Evolutionary conservation across 2,888 invertebrate genomes (phyloP).

Genomic region (Leistus spinibarbis): DNA sequence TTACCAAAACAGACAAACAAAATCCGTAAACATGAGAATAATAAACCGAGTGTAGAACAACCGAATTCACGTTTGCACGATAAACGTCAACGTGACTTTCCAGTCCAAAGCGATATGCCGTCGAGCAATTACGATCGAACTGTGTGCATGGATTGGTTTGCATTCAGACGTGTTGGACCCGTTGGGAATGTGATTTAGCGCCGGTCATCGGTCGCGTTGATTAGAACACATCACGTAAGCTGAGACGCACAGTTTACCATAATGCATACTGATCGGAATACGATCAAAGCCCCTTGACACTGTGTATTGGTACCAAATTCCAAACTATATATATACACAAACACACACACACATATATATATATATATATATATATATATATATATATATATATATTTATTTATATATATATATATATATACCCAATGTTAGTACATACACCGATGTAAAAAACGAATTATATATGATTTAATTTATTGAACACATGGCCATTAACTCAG

Average conservation of each 20-base stretch:
- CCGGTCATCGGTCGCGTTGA: conserved; percentile 52
- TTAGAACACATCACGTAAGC: conserved; percentile 54
- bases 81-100: conserved; percentile 11
- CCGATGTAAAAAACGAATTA: no score
- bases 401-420: no score
- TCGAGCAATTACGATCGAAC: conserved; percentile 49
- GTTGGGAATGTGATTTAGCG: conserved; percentile 54
- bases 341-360: not conserved
- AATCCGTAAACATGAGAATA: no score
- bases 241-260: conserved; percentile 55
- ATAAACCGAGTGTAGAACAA: no score
- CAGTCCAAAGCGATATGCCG: not conserved
- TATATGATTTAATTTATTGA: no score
- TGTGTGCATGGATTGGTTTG: conserved; percentile 50
- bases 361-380: no score
- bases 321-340: not conserved
- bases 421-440: no score
- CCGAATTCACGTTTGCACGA: no score
- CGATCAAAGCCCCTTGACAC: conserved; percentile 45
- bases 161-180: conserved; percentile 52
- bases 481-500: not conserved
- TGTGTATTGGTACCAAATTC: not conserved
- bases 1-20: no score
- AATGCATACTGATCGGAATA: conserved; percentile 52
- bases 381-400: no score